These are phyloP conservation scores for Thalassaphorura encarpata DNA, from an alignment of 1,140 invertebrate species.

Conservation along the genomic window DNA sequence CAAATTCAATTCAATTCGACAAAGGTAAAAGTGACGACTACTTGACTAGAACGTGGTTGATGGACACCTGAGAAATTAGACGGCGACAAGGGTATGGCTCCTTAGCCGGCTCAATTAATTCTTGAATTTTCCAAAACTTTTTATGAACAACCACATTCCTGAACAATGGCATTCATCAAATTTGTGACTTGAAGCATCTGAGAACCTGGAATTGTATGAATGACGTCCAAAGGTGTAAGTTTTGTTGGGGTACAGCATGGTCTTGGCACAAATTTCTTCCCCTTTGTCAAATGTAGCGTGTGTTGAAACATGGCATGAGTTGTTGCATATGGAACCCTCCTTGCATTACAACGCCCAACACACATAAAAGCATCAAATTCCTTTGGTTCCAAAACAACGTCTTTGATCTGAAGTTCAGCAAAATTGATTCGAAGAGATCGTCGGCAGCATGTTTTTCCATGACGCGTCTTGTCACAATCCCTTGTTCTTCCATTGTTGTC, in stretches of 20 bases:
- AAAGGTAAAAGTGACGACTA: too few relatives aligned
- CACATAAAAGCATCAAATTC: constrained; percentile 62
- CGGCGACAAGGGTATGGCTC: too few relatives aligned
- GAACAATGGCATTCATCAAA: constrained; percentile 59
- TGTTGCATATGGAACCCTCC: constrained; percentile 46
- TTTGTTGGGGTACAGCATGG: constrained; percentile 63
- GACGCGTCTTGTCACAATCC: constrained; percentile 23
- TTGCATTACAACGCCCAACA: constrained; percentile 56
- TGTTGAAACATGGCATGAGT: constrained; percentile 63
- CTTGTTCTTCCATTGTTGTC: not conserved
- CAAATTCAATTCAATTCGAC: too few relatives aligned
- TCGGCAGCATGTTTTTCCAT: constrained; percentile 29
- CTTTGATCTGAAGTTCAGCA: constrained; percentile 23
- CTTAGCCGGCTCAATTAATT: not conserved
- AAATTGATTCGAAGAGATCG: constrained; percentile 23
- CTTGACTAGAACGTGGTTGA: too few relatives aligned
- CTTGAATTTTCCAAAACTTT: constrained; percentile 5
- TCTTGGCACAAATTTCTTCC: constrained; percentile 45
- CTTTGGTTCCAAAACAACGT: constrained; percentile 52
- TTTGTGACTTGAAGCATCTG: constrained; percentile 55
- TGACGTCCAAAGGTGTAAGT: constrained; percentile 53
- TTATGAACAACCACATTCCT: constrained; percentile 63
- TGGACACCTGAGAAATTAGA: too few relatives aligned
- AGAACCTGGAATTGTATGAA: constrained; percentile 47
- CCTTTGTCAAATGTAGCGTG: constrained; percentile 47